These are phyloP conservation scores for Pyrocephalus nanus DNA, from an alignment of 2,797 vertebrate genomes.

Conservation along the genomic window DNA sequence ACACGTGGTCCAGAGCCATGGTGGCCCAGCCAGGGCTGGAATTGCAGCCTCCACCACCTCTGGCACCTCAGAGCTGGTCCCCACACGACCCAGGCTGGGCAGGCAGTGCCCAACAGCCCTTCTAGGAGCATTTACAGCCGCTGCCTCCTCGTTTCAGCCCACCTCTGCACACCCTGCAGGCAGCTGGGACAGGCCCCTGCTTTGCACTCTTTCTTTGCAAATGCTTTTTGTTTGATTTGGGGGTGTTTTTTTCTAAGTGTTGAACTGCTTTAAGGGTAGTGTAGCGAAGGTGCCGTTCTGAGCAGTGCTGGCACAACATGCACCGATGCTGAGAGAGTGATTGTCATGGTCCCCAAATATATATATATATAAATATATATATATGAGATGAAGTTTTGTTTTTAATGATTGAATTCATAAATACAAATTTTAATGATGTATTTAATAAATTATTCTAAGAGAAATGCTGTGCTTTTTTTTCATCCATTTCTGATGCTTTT, in stretches of 20 bases:
- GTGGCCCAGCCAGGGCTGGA: not conserved
- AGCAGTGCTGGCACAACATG: conserved; percentile 3
- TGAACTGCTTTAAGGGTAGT: conserved; percentile 23
- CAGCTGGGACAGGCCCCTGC: conserved; percentile 18
- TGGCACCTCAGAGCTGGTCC: not conserved
- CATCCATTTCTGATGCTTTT: conserved; percentile 26
- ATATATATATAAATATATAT: conserved; percentile 44
- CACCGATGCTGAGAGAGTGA: not conserved
- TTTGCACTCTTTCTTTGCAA: conserved; percentile 60
- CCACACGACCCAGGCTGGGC: not conserved
- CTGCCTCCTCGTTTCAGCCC: not conserved
- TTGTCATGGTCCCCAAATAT: conserved; percentile 12
- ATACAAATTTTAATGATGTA: conserved; percentile 70
- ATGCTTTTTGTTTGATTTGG: not conserved
- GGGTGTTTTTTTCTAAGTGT: not conserved
- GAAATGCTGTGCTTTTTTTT: conserved; percentile 35
- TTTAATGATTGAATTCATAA: conserved; percentile 59
- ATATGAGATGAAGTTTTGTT: conserved; percentile 53
- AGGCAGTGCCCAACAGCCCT: not conserved
- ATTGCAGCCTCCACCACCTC: not conserved
- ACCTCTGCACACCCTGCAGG: not conserved
- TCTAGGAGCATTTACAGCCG: not conserved
- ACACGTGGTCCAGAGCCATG: not conserved
- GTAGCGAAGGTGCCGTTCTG: not conserved
- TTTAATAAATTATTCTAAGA: conserved; percentile 76